Percentiles rank a stretch among this genome's conserved stretches.
Conservation (phyloP, 2,113 vertebrate genomes). For the Gavialis gangeticus region DNA sequence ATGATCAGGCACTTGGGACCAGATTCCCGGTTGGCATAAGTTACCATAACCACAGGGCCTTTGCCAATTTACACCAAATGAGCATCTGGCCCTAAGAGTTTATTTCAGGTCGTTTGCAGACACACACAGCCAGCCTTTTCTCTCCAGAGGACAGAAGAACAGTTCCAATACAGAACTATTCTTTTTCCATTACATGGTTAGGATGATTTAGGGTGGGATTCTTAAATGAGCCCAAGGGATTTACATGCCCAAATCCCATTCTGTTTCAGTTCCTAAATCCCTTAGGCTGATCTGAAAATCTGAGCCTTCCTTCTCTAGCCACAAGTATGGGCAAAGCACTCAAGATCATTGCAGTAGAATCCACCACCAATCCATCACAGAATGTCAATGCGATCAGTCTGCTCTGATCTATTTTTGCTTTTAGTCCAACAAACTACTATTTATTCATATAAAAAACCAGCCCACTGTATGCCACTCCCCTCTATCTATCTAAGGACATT, state of each 20-base stretch:
- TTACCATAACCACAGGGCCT: neutral
- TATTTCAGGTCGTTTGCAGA: neutral
- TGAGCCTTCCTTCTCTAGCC: neutral
- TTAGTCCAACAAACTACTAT: neutral
- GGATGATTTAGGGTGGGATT: neutral
- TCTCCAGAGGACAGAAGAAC: neutral
- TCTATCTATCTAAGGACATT: neutral
- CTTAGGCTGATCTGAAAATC: conserved; percentile 56
- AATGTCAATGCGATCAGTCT: neutral
- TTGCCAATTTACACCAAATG: neutral
- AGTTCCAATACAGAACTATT: neutral
- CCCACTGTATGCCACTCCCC: neutral
- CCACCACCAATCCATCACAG: neutral
- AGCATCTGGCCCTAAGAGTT: neutral
- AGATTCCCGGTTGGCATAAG: fast-evolving
- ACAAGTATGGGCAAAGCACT: neutral
- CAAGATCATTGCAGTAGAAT: neutral
- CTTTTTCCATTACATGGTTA: neutral
- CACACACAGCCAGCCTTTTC: neutral
- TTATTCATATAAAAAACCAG: neutral
- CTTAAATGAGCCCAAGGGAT: neutral
- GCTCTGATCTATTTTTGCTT: neutral
- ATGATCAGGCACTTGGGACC: fast-evolving
- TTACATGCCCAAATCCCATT: neutral
- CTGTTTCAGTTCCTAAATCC: conserved; percentile 10